These are phyloP conservation scores for Drosophila pruinosa DNA, from an alignment of 1,140 invertebrate genomes.

Conservation along the genomic window DNA sequence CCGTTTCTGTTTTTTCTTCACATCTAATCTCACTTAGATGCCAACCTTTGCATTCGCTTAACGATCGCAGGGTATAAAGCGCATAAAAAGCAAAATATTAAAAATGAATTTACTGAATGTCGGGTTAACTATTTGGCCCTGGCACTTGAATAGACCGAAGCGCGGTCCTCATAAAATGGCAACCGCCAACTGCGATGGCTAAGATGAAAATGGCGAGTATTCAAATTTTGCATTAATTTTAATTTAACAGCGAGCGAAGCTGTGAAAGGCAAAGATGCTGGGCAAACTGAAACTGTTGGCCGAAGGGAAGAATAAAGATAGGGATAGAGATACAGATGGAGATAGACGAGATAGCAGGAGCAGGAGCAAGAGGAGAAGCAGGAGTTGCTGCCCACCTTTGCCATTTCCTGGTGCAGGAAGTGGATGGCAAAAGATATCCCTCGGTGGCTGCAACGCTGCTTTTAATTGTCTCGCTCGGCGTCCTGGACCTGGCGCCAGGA, in stretches of 20 bases:
- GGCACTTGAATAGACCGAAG: neutral
- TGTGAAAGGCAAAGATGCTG: slow-evolving; percentile 2
- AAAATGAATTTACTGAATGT: slow-evolving; percentile 19
- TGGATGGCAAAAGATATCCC: slow-evolving; percentile 21
- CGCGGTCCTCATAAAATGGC: slow-evolving; percentile 14
- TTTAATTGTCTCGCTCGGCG: slow-evolving; percentile 40
- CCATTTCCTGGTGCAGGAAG: slow-evolving; percentile 20
- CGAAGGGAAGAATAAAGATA: neutral
- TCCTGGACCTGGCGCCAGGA: slow-evolving; percentile 1
- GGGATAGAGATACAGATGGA: neutral
- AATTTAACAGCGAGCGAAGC: slow-evolving; percentile 16
- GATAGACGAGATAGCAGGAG: neutral
- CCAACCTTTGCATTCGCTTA: neutral
- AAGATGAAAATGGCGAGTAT: slow-evolving; percentile 23
- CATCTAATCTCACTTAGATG: neutral
- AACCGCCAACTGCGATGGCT: slow-evolving; percentile 16
- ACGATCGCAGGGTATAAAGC: neutral
- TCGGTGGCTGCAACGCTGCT: slow-evolving; percentile 26
- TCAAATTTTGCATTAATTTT: slow-evolving; percentile 38
- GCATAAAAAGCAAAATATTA: slow-evolving; percentile 14
- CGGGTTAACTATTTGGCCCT: neutral
- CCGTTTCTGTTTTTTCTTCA: no score
- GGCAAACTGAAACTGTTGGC: slow-evolving; percentile 21
- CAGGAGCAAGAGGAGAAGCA: neutral
- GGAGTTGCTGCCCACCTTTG: slow-evolving; percentile 11